Conservation (phyloP, 1,140 invertebrate species). For the Cydia splendana region DNA sequence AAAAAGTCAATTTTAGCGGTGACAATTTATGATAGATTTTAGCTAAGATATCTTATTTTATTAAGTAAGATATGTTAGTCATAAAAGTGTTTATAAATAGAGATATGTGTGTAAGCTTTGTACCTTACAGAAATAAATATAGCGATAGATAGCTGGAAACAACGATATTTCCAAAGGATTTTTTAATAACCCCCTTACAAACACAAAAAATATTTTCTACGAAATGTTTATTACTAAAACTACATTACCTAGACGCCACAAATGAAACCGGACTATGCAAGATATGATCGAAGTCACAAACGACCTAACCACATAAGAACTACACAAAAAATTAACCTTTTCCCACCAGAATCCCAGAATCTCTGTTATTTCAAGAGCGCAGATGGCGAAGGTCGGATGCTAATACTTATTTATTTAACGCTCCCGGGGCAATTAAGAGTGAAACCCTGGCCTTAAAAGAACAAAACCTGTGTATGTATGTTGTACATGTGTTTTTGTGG, state of each 20-base stretch:
- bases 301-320: neutral
- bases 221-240: neutral
- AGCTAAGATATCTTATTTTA: too few relatives aligned
- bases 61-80: too few relatives aligned
- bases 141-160: too few relatives aligned
- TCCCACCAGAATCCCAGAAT: neutral
- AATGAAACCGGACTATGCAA: neutral
- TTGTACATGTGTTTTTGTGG: neutral
- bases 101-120: too few relatives aligned
- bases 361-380: neutral
- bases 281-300: neutral
- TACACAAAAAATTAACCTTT: neutral
- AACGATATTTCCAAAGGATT: too few relatives aligned
- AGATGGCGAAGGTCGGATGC: neutral
- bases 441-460: conserved; percentile 1
- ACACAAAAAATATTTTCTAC: too few relatives aligned
- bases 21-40: too few relatives aligned
- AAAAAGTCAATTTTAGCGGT: too few relatives aligned
- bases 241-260: neutral
- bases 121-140: too few relatives aligned
- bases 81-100: too few relatives aligned
- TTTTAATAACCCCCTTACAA: too few relatives aligned
- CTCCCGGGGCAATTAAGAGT: neutral
- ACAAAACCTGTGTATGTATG: neutral
- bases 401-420: conserved; percentile 4